phyloP scores from a whole-genome alignment of 2,888 invertebrate genomes.

The Endotricha flammealis region DNA sequence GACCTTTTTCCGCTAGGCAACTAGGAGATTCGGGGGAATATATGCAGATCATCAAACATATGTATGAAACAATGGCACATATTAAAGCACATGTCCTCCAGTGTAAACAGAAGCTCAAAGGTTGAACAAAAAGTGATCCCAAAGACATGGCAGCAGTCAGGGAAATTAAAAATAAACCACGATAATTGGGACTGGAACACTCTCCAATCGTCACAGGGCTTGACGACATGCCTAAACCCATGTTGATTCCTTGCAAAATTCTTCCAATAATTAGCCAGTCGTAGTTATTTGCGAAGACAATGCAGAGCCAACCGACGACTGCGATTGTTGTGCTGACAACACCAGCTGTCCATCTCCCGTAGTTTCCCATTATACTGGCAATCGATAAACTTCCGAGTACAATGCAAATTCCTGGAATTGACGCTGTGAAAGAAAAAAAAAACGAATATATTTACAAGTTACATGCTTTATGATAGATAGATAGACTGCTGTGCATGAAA shows the following conservation, averaged over 20 bases:
- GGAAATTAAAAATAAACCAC: conserved; percentile 76
- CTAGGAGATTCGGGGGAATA: conserved; percentile 79
- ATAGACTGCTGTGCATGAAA: too few relatives aligned
- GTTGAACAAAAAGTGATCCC: conserved; percentile 78
- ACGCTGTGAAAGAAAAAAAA: conserved; percentile 32
- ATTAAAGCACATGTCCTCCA: conserved; percentile 75
- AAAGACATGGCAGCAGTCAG: conserved; percentile 72
- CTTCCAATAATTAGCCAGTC: conserved; percentile 39
- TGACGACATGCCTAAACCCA: conserved; percentile 64
- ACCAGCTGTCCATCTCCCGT: conserved; percentile 73
- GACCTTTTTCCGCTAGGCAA: conserved; percentile 76
- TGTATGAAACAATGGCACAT: conserved; percentile 53
- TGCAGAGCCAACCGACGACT: conserved; percentile 72
- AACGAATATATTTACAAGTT: too few relatives aligned
- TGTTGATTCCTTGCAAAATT: conserved; percentile 50
- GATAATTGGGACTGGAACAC: conserved; percentile 71
- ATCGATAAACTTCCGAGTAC: conserved; percentile 47
- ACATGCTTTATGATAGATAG: too few relatives aligned
- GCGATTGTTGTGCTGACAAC: conserved; percentile 64
- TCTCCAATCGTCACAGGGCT: conserved; percentile 71
- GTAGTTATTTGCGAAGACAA: conserved; percentile 53
- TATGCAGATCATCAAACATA: conserved; percentile 55
- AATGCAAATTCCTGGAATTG: conserved; percentile 45
- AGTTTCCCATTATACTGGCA: conserved; percentile 63
- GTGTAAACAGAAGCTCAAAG: conserved; percentile 73